Conservation (phyloP, 2,888 invertebrate genomes). For the Gnatocerus cornutus region DNA sequence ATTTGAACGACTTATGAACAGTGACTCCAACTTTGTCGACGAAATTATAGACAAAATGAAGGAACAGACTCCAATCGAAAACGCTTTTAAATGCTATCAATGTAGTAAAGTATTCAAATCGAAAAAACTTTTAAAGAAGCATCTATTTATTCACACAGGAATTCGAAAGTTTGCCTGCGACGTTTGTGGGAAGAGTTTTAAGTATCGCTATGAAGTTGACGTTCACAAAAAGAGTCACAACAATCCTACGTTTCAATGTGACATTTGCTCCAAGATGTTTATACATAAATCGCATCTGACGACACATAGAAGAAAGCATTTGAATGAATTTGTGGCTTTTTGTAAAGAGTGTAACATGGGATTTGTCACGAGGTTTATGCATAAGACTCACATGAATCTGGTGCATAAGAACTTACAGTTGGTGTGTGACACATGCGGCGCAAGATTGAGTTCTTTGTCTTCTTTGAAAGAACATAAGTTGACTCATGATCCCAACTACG, state of each 20-base stretch:
- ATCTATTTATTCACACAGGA: conserved; percentile 65
- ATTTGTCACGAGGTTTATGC: conserved; percentile 62
- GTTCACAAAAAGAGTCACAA: conserved; percentile 74
- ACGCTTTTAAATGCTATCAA: conserved; percentile 63
- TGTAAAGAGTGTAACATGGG: conserved; percentile 65
- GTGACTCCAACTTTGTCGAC: conserved; percentile 57
- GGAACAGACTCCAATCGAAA: conserved; percentile 8
- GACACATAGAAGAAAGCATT: conserved; percentile 75
- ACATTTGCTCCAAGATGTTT: conserved; percentile 76
- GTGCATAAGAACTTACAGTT: conserved; percentile 61
- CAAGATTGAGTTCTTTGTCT: conserved; percentile 58
- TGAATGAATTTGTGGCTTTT: conserved; percentile 66
- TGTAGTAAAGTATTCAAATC: conserved; percentile 64
- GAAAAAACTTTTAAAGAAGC: conserved; percentile 66
- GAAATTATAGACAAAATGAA: conserved; percentile 46
- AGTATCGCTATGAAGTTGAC: conserved; percentile 65
- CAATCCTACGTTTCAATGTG: conserved; percentile 75
- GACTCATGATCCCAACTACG: conserved; percentile 61
- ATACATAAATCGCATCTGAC: conserved; percentile 77
- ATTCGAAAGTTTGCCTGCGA: conserved; percentile 64
- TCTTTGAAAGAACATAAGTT: conserved; percentile 63
- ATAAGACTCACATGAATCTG: conserved; percentile 61
- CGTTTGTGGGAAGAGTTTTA: conserved; percentile 65
- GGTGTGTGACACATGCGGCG: conserved; percentile 62
- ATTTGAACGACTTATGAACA: conserved; percentile 64